Conservation (phyloP, 2,888 invertebrate genomes). For the Caenorhabditis sp. region DNA sequence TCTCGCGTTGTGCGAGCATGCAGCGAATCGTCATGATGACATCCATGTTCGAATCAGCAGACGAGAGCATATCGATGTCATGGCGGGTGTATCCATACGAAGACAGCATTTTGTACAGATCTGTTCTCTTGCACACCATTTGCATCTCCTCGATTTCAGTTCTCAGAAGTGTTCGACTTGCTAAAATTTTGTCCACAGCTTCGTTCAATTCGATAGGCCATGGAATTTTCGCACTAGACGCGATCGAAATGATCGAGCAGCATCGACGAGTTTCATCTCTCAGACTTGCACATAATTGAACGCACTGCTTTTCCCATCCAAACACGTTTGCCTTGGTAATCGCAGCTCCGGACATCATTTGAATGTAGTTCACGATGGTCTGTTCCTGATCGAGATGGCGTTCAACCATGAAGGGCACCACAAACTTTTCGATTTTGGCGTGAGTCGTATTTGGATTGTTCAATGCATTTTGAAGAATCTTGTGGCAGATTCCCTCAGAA, state of each 20-base stretch:
- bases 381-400: constrained; percentile 72
- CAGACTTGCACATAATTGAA: constrained; percentile 72
- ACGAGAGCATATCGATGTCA: constrained; percentile 44
- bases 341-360: constrained; percentile 58
- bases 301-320: constrained; percentile 75
- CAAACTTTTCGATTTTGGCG: constrained; percentile 72
- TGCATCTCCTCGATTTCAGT: constrained; percentile 64
- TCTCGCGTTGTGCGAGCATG: constrained; percentile 52
- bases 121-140: constrained; percentile 70
- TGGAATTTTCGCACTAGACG: constrained; percentile 70
- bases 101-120: constrained; percentile 68
- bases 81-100: constrained; percentile 52
- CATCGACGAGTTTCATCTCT: constrained; percentile 69
- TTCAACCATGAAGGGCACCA: constrained; percentile 75
- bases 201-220: constrained; percentile 72
- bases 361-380: constrained; percentile 74
- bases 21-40: constrained; percentile 53
- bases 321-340: constrained; percentile 31
- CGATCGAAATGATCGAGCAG: constrained; percentile 73
- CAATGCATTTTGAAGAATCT: constrained; percentile 67
- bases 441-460: constrained; percentile 64
- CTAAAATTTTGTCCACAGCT: constrained; percentile 63
- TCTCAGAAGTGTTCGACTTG: constrained; percentile 38
- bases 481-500: constrained; percentile 70
- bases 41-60: constrained; percentile 23